phyloP scores from a whole-genome alignment of 2,113 vertebrate species.

The Varanus komodoensis region DNA sequence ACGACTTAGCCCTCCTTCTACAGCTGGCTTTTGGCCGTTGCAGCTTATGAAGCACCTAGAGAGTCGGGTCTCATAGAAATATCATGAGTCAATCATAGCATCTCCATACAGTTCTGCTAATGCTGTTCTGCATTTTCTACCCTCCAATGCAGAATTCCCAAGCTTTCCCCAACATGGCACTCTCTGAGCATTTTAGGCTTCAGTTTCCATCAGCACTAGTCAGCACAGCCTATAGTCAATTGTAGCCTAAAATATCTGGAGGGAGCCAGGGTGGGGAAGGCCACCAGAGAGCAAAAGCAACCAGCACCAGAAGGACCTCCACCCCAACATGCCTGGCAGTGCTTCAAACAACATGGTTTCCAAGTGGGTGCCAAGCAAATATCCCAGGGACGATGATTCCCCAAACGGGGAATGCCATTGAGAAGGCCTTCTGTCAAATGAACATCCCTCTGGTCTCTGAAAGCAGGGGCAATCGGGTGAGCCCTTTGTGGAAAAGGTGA shows the following conservation, averaged over 20 bases:
- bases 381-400: too few species aligned
- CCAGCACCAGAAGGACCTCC: too few species aligned
- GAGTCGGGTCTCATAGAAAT: too few species aligned
- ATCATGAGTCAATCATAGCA: too few species aligned
- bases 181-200: background rate
- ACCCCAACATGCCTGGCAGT: background rate
- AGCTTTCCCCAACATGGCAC: background rate
- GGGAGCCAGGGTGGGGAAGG: background rate
- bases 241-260: background rate
- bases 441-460: background rate
- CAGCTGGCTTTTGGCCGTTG: too few species aligned
- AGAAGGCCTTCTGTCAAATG: background rate
- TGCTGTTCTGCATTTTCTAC: background rate
- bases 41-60: too few species aligned
- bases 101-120: background rate
- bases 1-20: too few species aligned
- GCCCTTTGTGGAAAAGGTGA: background rate
- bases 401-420: background rate
- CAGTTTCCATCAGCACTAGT: background rate
- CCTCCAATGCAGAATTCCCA: background rate
- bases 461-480: background rate
- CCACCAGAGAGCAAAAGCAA: background rate
- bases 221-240: background rate
- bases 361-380: too few species aligned
- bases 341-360: background rate